Conservation (phyloP, 2,797 vertebrate genomes). For the Xiphorhynchus erythropygius region DNA sequence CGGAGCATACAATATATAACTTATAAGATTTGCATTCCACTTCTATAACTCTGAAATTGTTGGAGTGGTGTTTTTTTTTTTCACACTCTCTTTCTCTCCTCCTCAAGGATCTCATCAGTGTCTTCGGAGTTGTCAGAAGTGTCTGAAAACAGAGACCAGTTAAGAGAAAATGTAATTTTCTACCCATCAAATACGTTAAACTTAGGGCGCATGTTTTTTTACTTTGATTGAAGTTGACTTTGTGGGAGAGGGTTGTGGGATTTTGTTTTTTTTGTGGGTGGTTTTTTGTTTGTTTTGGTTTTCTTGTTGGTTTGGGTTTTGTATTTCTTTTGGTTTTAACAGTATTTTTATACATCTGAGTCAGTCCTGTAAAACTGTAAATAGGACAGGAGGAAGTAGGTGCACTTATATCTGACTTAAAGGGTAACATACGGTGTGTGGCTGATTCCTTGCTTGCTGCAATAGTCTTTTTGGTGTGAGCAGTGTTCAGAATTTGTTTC, state of each 20-base stretch:
- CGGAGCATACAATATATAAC: constrained; percentile 85
- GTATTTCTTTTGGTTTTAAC: neutral
- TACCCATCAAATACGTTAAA: neutral
- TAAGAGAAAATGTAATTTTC: constrained; percentile 58
- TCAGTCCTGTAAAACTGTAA: neutral
- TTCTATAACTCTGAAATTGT: neutral
- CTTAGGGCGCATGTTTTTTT: neutral
- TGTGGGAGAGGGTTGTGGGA: rapidly evolving
- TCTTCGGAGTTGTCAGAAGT: neutral
- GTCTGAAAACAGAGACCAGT: neutral
- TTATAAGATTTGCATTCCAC: neutral
- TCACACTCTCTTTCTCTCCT: rapidly evolving
- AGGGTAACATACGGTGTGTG: neutral
- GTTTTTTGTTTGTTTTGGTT: neutral
- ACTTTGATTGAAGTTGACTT: neutral
- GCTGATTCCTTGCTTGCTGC: neutral
- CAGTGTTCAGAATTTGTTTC: neutral
- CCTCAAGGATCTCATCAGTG: neutral
- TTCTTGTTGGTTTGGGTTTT: neutral
- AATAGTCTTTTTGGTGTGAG: neutral
- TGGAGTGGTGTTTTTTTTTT: neutral
- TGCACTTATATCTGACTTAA: neutral
- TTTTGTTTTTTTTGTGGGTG: neutral
- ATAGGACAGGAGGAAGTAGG: neutral
- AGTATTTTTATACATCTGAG: neutral